Base-by-base conservation (phyloP, 2,888 invertebrate genomes). In the Heteromyza rotundicornis region DNA sequence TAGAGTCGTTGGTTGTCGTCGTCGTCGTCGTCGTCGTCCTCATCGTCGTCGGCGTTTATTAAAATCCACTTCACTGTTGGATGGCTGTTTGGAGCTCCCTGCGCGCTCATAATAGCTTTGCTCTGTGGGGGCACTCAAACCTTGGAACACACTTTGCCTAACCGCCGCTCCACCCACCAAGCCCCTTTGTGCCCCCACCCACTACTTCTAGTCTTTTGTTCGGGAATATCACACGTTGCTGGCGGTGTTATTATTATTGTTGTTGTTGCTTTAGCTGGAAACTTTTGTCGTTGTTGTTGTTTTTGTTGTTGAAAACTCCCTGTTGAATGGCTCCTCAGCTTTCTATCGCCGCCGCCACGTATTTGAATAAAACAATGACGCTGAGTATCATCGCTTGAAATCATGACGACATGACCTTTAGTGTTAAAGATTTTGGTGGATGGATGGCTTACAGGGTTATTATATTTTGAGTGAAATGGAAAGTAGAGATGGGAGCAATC, bases 31-130 rank as follows among this genome's bases (percentile, higher is more conserved):
- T 17, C 52, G 8, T 47, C 16, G 32, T 47, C 23, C 12, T 16
- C 57, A 22, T 22, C 32, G 14, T 16, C 32, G 47, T 53, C 62
- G 66, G 64, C 70, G 65, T 69, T 69, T 69, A 71, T 71, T 70
- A 68, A 71, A 71, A 71, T 67, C 65, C 63, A 63, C 68, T 67
- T 64, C 55, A 54, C 59, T 58, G 60, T 17, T 40, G 40, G 40
- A n/a, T 47, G 2, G 47, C 47, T 19, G 3, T n/a, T 14, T n/a
- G 12, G 7, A 17, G 47, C 52, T 24, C 3, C 50, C 23, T n/a
- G 20, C 10, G 17, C 24, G 24, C 35, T 49, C 52, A 53, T 57
- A 62, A 62, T 62, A 49, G 54, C 62, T 57, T 19, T 36, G 23
- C 44, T 5, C 27, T 27, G 27, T 10, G 8, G 16, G 10, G 40